These are phyloP conservation scores for Drosophila macrospina DNA, from an alignment of 2,888 invertebrate species.

Conservation along the genomic window DNA sequence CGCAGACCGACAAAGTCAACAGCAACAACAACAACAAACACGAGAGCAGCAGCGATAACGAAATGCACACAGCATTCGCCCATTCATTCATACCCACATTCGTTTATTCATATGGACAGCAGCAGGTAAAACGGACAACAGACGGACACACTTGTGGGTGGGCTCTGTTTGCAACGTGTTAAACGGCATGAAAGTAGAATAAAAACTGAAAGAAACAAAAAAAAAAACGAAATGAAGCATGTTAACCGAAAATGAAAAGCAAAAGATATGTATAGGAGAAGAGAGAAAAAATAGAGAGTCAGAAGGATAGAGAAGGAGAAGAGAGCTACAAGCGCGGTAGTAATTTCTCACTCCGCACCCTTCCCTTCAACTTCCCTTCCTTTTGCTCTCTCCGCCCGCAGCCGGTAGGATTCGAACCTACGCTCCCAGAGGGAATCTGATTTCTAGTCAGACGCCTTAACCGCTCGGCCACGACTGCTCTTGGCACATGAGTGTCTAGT, in stretches of 20 bases:
- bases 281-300: slow-evolving; percentile 23
- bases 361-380: not conserved
- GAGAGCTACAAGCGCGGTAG: no score
- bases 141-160: slow-evolving; percentile 74
- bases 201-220: slow-evolving; percentile 29
- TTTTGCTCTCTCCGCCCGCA: slow-evolving; percentile 29
- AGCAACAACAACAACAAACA: slow-evolving; percentile 23
- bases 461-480: slow-evolving; percentile 84
- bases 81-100: slow-evolving; percentile 71
- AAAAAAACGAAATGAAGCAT: slow-evolving; percentile 46
- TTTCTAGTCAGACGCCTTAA: slow-evolving; percentile 85
- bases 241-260: slow-evolving; percentile 14
- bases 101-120: slow-evolving; percentile 53
- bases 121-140: slow-evolving; percentile 54
- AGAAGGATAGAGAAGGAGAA: not conserved
- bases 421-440: slow-evolving; percentile 85
- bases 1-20: slow-evolving; percentile 63
- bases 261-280: slow-evolving; percentile 9
- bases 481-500: slow-evolving; percentile 41
- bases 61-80: slow-evolving; percentile 67
- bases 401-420: slow-evolving; percentile 83
- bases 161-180: slow-evolving; percentile 61
- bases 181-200: slow-evolving; percentile 35
- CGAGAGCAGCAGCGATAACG: slow-evolving; percentile 35
- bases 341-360: not conserved